Conservation (phyloP, 2,113 vertebrate genomes). For the Manacus vitellinus region DNA sequence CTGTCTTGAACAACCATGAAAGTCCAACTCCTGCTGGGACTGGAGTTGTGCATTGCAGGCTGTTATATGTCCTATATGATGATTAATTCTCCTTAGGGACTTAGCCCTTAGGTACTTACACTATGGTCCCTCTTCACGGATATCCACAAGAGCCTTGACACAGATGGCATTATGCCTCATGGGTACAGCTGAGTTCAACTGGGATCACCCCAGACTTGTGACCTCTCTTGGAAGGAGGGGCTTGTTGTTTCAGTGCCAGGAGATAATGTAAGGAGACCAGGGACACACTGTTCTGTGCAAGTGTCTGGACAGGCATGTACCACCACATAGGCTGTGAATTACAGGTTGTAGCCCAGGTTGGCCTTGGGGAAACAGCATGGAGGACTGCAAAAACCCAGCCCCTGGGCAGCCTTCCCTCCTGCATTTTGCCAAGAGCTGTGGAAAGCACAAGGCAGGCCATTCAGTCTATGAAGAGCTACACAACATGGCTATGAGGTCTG, state of each 20-base stretch:
- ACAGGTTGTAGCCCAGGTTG: background rate
- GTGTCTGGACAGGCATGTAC: background rate
- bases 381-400: background rate
- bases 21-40: background rate
- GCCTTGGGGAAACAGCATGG: background rate
- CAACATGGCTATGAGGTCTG: background rate
- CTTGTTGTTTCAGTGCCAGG: background rate
- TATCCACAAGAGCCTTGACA: background rate
- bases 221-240: background rate
- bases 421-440: background rate
- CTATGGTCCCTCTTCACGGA: background rate
- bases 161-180: background rate
- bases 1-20: background rate
- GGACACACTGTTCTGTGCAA: accelerated
- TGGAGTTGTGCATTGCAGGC: background rate
- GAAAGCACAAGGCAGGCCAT: background rate
- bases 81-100: background rate
- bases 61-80: accelerated
- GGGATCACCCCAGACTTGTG: background rate
- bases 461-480: background rate
- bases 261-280: background rate
- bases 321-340: background rate
- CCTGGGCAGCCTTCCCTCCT: background rate
- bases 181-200: background rate
- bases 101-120: background rate